Base-by-base conservation (phyloP, 2,113 vertebrate genomes). In the Calcarius ornatus region DNA sequence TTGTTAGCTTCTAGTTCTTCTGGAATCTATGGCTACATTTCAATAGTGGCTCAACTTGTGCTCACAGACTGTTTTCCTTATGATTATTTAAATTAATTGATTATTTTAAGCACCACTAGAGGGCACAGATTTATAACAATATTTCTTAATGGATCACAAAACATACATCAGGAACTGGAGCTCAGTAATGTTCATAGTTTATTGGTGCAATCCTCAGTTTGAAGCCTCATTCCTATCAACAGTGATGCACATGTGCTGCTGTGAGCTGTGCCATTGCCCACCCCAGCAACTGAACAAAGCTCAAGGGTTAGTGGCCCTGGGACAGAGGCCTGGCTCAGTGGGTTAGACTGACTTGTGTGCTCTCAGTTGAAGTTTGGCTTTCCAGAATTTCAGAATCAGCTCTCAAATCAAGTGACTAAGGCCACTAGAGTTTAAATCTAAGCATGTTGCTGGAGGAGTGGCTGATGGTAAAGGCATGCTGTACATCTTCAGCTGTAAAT, bases 111-210 rank as follows among this genome's bases (percentile, higher is more conserved):
- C 72, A 25, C 98, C 98, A 98, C 98, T 98, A 98, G 98, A 95
- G 98, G 98, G 98, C 98, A 98, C 91, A 98, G 96, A 97, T 95
- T 97, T 98, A 92, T 97, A 97, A 97, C 91, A 86, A 15, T 97
- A 96, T 95, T 94, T 96, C 91, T 94, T 60, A 73, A 69, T 7
- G 12, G 71, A 68, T 80, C 66, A 16, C 81, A 64, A 70, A 88
- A 91, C 69, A 81, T 35, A 64, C 70, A 69, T 28, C 30, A 27
- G 43, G 65, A 86, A 35, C 22, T 35, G 38, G 9, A 83, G 37
- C 47, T 80, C 28, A 22, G 57, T 33, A 25, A 79, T 70, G 33
- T 59, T 72, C 42, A 40, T 1, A 22, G 59, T 25, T 65, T 51
- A 48, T 37, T 27, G 47, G 9, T 24, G 42, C 37, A 19, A 5